phyloP scores from a whole-genome alignment of 2,888 invertebrate species.

The Noctua janthina region DNA sequence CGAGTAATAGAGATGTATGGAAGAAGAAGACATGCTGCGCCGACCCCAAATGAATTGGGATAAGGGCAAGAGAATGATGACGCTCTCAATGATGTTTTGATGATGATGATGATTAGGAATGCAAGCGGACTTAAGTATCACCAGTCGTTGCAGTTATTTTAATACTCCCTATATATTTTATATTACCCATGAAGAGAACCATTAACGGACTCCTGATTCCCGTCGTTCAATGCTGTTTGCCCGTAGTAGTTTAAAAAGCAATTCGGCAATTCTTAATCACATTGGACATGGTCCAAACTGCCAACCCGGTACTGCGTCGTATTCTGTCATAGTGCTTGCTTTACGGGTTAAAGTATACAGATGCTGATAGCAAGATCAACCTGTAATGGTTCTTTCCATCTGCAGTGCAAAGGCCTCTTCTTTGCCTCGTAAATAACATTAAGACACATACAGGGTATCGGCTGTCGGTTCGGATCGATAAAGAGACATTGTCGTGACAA shows the following conservation, averaged over 20 bases:
- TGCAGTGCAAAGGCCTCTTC: not conserved
- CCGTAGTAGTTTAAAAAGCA: slow-evolving; percentile 35
- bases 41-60: too few relatives aligned
- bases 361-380: not conserved
- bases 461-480: not conserved
- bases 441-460: not conserved
- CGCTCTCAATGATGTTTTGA: not conserved
- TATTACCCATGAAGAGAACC: not conserved
- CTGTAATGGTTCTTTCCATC: not conserved
- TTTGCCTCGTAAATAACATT: not conserved
- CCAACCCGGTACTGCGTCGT: slow-evolving; percentile 22
- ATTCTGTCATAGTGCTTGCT: slow-evolving; percentile 25
- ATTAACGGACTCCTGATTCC: slow-evolving; percentile 1
- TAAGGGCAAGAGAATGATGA: too few relatives aligned
- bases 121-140: not conserved
- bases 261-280: slow-evolving; percentile 25
- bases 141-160: not conserved
- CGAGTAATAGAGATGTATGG: too few relatives aligned
- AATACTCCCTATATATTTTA: not conserved
- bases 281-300: slow-evolving; percentile 40
- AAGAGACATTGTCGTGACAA: not conserved
- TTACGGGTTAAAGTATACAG: not conserved
- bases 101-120: not conserved
- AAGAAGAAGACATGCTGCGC: too few relatives aligned
- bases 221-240: not conserved